Conservation (phyloP, 2,888 invertebrate genomes). For the Dicycla oo region DNA sequence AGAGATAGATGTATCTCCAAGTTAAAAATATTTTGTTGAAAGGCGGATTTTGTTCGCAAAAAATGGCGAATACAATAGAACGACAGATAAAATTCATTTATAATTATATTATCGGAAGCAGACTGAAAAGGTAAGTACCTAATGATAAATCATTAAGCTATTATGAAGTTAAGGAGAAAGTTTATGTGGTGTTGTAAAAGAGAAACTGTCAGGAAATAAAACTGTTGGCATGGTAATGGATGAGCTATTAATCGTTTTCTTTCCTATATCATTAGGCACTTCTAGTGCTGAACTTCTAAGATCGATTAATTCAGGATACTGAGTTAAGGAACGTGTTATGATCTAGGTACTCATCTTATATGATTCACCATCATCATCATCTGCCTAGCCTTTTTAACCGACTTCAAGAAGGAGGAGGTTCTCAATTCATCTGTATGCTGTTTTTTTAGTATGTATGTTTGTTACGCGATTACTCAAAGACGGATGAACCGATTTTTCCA, state of each 20-base stretch:
- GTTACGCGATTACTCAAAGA: too few relatives aligned
- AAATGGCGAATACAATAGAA: slow-evolving; percentile 12
- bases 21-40: slow-evolving; percentile 44
- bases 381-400: background rate
- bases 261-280: slow-evolving; percentile 6
- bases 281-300: background rate
- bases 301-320: background rate
- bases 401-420: too few relatives aligned
- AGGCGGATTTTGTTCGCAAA: slow-evolving; percentile 1
- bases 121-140: background rate
- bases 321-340: background rate
- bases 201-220: slow-evolving; percentile 44
- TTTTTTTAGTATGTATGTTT: too few relatives aligned
- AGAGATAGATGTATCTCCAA: slow-evolving; percentile 39
- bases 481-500: too few relatives aligned
- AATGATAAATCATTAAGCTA: slow-evolving; percentile 16
- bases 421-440: too few relatives aligned
- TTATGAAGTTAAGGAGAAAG: slow-evolving; percentile 41
- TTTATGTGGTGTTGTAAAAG: slow-evolving; percentile 28
- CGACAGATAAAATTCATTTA: background rate
- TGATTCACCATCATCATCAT: background rate
- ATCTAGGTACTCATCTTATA: background rate
- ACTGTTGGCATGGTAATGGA: slow-evolving; percentile 31
- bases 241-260: slow-evolving; percentile 27
- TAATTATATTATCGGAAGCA: slow-evolving; percentile 1